Percentiles rank a stretch among this genome's conserved stretches.
Evolutionary conservation across 2,888 invertebrate species (phyloP).

Genomic region (Leptinotarsa tumamoca): DNA sequence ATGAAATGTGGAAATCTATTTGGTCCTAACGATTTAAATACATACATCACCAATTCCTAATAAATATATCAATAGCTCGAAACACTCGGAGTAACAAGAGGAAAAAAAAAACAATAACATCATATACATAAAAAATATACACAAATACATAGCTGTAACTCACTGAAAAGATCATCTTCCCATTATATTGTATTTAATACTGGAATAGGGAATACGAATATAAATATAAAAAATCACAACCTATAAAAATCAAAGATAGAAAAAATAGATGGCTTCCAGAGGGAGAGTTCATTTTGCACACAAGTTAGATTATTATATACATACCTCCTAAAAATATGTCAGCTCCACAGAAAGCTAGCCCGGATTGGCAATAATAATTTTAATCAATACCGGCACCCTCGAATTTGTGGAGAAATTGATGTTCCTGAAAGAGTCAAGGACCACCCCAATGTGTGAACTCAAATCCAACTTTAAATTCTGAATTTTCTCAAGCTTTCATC

Average conservation of each 20-base stretch:
- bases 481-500: no score
- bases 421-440: no score
- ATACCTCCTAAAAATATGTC: slow-evolving; percentile 30
- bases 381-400: no score
- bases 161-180: slow-evolving; percentile 44
- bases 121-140: slow-evolving; percentile 52
- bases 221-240: slow-evolving; percentile 48
- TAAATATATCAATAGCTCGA: slow-evolving; percentile 43
- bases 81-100: slow-evolving; percentile 52
- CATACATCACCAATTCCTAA: slow-evolving; percentile 53
- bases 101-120: slow-evolving; percentile 49
- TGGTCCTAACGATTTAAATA: slow-evolving; percentile 63
- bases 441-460: no score
- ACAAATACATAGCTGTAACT: slow-evolving; percentile 46
- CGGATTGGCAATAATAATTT: no score
- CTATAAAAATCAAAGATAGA: slow-evolving; percentile 45
- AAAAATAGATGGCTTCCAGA: slow-evolving; percentile 46
- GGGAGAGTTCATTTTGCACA: slow-evolving; percentile 34
- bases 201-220: slow-evolving; percentile 49
- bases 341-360: slow-evolving; percentile 7
- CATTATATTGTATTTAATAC: slow-evolving; percentile 45
- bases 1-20: slow-evolving; percentile 62
- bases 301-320: slow-evolving; percentile 37
- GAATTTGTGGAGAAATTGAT: no score
- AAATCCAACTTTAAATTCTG: no score